phyloP scores from a whole-genome alignment of 2,113 vertebrate species.

The Percina caprodes region DNA sequence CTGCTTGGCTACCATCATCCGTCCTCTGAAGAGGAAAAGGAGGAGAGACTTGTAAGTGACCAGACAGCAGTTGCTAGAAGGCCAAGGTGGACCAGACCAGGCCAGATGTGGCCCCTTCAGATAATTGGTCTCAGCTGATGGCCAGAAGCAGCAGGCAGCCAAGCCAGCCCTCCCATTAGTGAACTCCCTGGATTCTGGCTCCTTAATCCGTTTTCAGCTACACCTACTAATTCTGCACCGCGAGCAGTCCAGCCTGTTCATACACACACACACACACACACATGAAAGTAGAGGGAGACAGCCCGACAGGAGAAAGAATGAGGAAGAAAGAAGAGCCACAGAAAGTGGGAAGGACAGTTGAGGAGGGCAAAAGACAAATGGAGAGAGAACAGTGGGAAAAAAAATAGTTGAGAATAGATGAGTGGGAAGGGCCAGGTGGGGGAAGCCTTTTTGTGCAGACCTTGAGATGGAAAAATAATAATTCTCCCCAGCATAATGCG shows the following conservation, averaged over 20 bases:
- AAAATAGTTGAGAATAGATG: constrained; percentile 43
- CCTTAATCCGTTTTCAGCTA: constrained; percentile 68
- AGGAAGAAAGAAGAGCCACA: constrained; percentile 29
- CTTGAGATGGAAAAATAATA: constrained; percentile 74
- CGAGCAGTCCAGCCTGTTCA: constrained; percentile 27
- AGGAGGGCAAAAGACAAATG: constrained; percentile 27
- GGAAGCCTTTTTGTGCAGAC: constrained; percentile 18
- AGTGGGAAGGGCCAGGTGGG: constrained; percentile 32
- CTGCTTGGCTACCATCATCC: not conserved
- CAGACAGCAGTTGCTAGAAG: constrained; percentile 25
- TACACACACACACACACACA: constrained; percentile 10
- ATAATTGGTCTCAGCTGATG: constrained; percentile 73
- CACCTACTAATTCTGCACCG: constrained; percentile 69
- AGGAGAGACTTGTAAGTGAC: constrained; percentile 15
- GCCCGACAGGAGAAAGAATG: constrained; percentile 18
- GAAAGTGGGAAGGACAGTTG: not conserved
- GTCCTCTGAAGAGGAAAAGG: not conserved
- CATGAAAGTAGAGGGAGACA: constrained; percentile 19
- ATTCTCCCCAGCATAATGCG: constrained; percentile 58
- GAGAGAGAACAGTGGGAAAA: constrained; percentile 33
- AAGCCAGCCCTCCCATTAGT: constrained; percentile 56
- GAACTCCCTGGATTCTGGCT: constrained; percentile 61
- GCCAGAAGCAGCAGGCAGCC: constrained; percentile 62
- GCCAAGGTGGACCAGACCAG: constrained; percentile 26
- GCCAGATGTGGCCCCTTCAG: constrained; percentile 65